A percentile compares a stretch with the other conserved stretches of the same genome.
These are phyloP conservation scores for Noctua janthina DNA, from an alignment of 2,888 invertebrate species.

Conservation along the genomic window DNA sequence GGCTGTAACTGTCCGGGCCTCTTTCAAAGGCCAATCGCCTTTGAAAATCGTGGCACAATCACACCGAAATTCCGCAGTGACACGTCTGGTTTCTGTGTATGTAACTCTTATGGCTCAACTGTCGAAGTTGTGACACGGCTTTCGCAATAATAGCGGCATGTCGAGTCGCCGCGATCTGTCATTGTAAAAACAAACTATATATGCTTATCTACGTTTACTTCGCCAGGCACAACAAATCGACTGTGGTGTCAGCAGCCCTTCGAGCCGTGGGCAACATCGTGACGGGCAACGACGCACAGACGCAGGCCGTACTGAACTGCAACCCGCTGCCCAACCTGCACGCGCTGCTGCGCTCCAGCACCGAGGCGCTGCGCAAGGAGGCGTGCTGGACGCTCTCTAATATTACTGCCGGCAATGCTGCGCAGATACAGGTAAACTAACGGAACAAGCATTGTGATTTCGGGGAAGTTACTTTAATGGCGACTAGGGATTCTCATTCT, in stretches of 20 bases:
- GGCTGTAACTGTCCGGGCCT: background rate
- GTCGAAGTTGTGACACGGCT: background rate
- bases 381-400: slow-evolving; percentile 99
- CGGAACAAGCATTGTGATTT: too few species aligned
- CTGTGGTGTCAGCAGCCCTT: slow-evolving; percentile 97
- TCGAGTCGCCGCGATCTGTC: background rate
- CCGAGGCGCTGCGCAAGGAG: slow-evolving; percentile 97
- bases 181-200: background rate
- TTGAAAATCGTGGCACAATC: background rate
- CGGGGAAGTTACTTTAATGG: too few species aligned
- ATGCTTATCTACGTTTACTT: background rate
- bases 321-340: slow-evolving; percentile 96
- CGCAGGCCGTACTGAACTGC: slow-evolving; percentile 98
- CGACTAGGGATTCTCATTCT: too few species aligned
- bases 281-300: slow-evolving; percentile 98
- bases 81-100: background rate
- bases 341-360: slow-evolving; percentile 92
- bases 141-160: background rate
- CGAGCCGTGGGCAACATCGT: slow-evolving; percentile 99
- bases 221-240: slow-evolving; percentile 94
- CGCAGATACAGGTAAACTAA: slow-evolving; percentile 95
- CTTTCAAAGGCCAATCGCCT: background rate
- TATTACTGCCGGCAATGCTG: slow-evolving; percentile 98
- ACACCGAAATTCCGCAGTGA: background rate
- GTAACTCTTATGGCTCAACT: background rate